These are phyloP conservation scores for Excalfactoria chinensis DNA, from an alignment of 2,113 vertebrate genomes.

Conservation along the genomic window DNA sequence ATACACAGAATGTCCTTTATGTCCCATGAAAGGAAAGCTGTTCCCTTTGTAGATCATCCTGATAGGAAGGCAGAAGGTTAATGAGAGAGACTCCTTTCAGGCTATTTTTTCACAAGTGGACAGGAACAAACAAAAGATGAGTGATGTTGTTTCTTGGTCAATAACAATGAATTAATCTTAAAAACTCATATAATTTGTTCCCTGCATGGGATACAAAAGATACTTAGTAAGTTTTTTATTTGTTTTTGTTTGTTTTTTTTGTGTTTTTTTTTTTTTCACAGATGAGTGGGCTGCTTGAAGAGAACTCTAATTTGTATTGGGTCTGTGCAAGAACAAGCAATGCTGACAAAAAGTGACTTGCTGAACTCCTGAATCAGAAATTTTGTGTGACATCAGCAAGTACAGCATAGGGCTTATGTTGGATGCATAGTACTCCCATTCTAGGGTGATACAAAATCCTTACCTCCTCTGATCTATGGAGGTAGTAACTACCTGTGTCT, in stretches of 20 bases:
- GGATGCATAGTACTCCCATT: fast-evolving
- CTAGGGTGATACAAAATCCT: too few species aligned
- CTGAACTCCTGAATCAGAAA: neutral
- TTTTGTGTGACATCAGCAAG: neutral
- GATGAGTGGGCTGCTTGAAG: neutral
- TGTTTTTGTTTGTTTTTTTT: too few species aligned
- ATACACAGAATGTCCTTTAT: neutral
- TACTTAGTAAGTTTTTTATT: neutral
- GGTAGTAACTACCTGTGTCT: neutral
- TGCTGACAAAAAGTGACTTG: neutral
- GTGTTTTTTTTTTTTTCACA: neutral
- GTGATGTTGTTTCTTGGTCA: neutral
- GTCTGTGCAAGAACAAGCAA: neutral
- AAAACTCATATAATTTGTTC: neutral
- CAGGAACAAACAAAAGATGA: neutral
- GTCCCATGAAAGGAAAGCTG: neutral
- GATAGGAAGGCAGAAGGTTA: neutral
- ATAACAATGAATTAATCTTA: neutral
- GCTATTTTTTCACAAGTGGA: neutral
- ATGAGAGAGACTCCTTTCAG: neutral
- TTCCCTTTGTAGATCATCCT: neutral
- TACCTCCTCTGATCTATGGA: neutral
- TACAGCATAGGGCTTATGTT: neutral
- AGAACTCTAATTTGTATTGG: neutral
- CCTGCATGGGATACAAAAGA: neutral